Evolutionary conservation across 2,113 vertebrate genomes (phyloP), one percentile per base, ranked within the genome.

Genomic region (Vimba vimba): DNA sequence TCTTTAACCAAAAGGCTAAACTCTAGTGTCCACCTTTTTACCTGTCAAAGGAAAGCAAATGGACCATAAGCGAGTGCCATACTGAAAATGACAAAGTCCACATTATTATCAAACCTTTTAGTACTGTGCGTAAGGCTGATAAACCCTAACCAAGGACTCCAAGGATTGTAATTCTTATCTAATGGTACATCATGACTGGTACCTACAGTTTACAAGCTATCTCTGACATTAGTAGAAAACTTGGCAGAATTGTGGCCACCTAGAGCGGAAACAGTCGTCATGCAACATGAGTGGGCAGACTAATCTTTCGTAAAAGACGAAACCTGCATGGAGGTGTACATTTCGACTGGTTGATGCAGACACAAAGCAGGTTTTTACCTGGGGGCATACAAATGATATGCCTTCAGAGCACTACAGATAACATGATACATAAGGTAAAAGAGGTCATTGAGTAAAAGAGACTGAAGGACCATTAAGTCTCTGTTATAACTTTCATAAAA

Each of bases 11-110:
- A 36, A 62, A 45, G 12, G 43, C 59, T 80, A 62, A 66, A 66
- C 39, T 21, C 79, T 27, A 50, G 13, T 30, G 15, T 47, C 13
- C 11, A 78, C 39, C 6, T 83, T 55, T 39, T 57, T 33, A 75
- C 33, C 64, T 33, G 10, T 77, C 60, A 74, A 27, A 85, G 21
- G 59, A 21, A 30, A 77, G 25, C 25, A 33, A 36, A 11, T 50
- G 19, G 45, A 74, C 25, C 5, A 73, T 30, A 13, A 74, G 59
- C 43, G 27, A 55, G 62, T 55, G 25, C 10, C 10, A 52, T 74
- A 86, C 55, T 66, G 77, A 86, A 76, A 59, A 86, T 62, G 23
- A 75, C 85, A 88, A 88, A 88, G 87, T 90, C 88, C 79, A 88
- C 71, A 33, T 64, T 69, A 83, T 90, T 86, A 88, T 89, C 86